phyloP scores from a whole-genome alignment of 2,113 vertebrate genomes.

The Brienomyrus longianalis region DNA sequence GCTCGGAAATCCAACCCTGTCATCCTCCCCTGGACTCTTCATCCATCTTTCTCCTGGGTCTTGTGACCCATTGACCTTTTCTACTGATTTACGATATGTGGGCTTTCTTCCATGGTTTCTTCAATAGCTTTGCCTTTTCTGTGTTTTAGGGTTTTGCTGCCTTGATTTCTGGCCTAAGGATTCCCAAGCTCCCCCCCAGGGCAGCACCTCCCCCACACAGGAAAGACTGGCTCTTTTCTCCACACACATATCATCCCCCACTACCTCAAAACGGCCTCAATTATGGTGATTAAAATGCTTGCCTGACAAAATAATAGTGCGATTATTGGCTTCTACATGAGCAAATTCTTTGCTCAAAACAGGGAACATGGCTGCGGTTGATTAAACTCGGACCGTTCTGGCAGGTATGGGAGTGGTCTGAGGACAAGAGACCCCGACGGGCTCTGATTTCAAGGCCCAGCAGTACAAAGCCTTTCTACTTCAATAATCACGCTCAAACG shows the following conservation, averaged over 20 bases:
- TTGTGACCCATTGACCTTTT: neutral
- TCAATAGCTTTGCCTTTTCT: neutral
- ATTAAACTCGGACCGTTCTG: neutral
- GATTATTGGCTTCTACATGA: neutral
- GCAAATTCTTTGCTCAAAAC: neutral
- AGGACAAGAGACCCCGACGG: neutral
- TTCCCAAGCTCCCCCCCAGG: neutral
- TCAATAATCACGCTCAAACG: neutral
- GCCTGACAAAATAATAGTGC: neutral
- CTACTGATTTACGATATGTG: neutral
- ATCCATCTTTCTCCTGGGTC: neutral
- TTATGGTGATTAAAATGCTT: slow-evolving; percentile 1
- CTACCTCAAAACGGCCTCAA: neutral
- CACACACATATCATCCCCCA: neutral
- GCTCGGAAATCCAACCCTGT: neutral
- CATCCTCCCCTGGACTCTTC: neutral
- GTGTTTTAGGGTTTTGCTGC: neutral
- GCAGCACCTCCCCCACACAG: neutral
- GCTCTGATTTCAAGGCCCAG: neutral
- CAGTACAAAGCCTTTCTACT: neutral
- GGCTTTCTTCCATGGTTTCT: neutral
- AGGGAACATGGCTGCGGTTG: neutral
- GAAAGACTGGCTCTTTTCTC: neutral
- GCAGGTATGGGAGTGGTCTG: neutral
- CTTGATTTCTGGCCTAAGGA: neutral